A percentile compares a stretch with the other conserved stretches of the same genome.
These are phyloP conservation scores for Chiridota heheva DNA, from an alignment of 35 echinoderm and acorn worm genomes.

Conservation along the genomic window DNA sequence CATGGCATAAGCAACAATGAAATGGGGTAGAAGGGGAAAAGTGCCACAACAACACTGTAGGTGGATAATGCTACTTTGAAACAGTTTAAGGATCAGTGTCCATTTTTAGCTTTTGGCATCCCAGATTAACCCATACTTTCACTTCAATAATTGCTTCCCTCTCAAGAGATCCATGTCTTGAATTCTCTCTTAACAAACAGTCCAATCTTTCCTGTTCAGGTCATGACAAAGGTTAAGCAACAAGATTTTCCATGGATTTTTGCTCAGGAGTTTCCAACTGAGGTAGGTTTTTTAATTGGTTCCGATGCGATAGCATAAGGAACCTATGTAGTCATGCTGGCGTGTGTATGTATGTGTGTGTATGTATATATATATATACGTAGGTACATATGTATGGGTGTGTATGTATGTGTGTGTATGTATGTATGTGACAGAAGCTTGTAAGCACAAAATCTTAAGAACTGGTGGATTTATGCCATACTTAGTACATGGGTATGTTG, in stretches of 20 bases:
- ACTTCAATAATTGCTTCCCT: neutral
- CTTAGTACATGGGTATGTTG: too few species aligned
- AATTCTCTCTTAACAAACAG: neutral
- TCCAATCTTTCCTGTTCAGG: neutral
- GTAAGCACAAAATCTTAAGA: neutral
- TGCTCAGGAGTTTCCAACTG: slow-evolving; percentile 56
- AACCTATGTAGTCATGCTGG: too few species aligned
- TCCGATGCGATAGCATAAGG: too few species aligned
- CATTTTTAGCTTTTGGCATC: neutral
- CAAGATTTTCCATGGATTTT: slow-evolving; percentile 54
- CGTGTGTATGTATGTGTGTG: neutral
- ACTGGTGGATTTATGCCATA: too few species aligned
- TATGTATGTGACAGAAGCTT: too few species aligned
- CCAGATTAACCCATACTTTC: neutral
- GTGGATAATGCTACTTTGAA: neutral
- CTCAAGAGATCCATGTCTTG: neutral
- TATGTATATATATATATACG: neutral
- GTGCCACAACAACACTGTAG: neutral
- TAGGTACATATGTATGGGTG: too few species aligned
- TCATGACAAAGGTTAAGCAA: slow-evolving; percentile 29
- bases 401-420: too few species aligned
- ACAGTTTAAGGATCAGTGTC: neutral
- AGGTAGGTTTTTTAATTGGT: slow-evolving; percentile 25
- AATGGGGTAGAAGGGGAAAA: too few species aligned
- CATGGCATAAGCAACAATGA: too few species aligned